Base-by-base conservation (phyloP, 2,113 vertebrate genomes). In the Dromas ardeola region DNA sequence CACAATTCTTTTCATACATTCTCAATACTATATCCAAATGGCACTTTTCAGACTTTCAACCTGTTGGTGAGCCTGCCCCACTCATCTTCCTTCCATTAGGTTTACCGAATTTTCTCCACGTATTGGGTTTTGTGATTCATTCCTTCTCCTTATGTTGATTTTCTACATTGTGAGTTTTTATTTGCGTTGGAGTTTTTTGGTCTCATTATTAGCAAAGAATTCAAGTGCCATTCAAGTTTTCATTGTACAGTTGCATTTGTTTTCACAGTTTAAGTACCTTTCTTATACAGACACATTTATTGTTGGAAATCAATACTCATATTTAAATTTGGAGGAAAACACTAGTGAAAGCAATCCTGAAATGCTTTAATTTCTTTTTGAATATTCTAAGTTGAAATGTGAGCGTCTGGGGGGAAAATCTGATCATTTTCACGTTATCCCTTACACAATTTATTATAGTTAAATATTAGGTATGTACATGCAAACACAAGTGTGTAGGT, bases 21-120 rank as follows among this genome's bases (percentile, higher is more conserved):
- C 59, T 52, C 45, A 72, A 30, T 55, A 25, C 5, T 45, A 8
- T 14, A 58, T 55, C 32, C 47, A 59, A 81, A 67, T 10, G 5
- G 5, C 26, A 27, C 30, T 90, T 90, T 73, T 83, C 50, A 81
- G 50, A 36, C 22, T 66, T 67, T 55, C 29, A 72, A 8, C 9
- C 10, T 13, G 1, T 10, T 2, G 3, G 15, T 29, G 25, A 80
- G 59, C 4, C 71, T 70, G 38, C 10, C n/a, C 9, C 18, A 21
- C 30, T 90, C 5, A 0, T 86, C 45, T 73, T 77, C 17, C 15
- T 77, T 12, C 25, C 21, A 5, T 34, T 52, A 45, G 5, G 10
- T 65, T 66, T 63, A 47, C 1, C 2, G 1, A 69, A 72, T 62
- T 65, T 61, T 92, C 32, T 88, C 61, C 2, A 4, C 0, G 0